These are phyloP conservation scores for Epizoanthus illoricatus DNA, from an alignment of 92 coral and sea anemone genomes.

Conservation along the genomic window DNA sequence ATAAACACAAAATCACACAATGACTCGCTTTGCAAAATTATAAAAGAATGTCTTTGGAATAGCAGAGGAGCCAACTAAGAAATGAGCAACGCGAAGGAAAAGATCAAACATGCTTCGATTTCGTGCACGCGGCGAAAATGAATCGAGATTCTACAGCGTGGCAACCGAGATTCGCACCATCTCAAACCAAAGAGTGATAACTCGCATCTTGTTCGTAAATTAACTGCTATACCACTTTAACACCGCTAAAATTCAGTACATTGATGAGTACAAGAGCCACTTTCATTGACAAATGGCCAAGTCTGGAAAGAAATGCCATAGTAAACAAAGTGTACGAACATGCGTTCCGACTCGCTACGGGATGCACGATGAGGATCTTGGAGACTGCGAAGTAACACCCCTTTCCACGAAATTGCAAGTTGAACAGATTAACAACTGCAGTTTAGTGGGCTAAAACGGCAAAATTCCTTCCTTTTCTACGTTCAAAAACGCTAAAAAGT, in stretches of 20 bases:
- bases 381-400: constrained; percentile 28
- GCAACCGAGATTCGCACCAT: constrained; percentile 26
- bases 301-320: background rate
- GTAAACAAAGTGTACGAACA: background rate
- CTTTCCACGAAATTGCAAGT: constrained; percentile 17
- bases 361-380: background rate
- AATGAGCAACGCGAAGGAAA: background rate
- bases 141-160: constrained; percentile 16
- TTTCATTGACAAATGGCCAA: background rate
- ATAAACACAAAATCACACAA: background rate
- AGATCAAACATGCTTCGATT: constrained; percentile 10
- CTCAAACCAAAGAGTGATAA: background rate
- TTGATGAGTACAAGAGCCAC: background rate
- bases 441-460: no score
- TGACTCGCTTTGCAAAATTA: no score
- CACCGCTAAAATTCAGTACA: background rate
- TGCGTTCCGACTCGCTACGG: constrained; percentile 7
- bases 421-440: background rate
- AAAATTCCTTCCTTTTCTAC: no score
- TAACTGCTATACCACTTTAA: background rate
- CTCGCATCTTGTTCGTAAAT: constrained; percentile 2
- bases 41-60: background rate
- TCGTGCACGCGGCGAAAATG: constrained; percentile 14
- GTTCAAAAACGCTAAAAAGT: no score
- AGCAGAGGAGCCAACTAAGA: background rate